Conservation (phyloP, 2,113 vertebrate species). For the Erythrolamprus reginae region DNA sequence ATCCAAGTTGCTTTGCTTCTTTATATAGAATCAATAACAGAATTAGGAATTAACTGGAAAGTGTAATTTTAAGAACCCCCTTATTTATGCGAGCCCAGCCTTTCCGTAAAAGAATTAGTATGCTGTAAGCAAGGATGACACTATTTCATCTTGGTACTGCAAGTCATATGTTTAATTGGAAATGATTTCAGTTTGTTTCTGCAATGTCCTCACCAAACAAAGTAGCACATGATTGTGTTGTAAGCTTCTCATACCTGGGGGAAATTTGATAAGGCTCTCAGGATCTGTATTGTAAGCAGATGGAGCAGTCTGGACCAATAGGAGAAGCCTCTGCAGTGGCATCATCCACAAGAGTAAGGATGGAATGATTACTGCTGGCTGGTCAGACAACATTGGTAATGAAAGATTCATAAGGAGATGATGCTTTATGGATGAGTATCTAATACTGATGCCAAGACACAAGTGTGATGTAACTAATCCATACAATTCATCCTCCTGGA, state of each 20-base stretch:
- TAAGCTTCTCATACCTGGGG: slow-evolving; percentile 55
- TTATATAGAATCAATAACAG: not conserved
- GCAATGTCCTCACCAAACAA: slow-evolving; percentile 63
- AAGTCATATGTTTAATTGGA: slow-evolving; percentile 62
- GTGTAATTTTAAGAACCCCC: not conserved
- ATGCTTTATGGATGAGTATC: slow-evolving; percentile 56
- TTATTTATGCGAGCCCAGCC: not conserved
- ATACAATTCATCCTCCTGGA: slow-evolving; percentile 55
- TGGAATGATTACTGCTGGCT: slow-evolving; percentile 52
- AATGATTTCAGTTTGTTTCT: slow-evolving; percentile 64
- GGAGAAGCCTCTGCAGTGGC: slow-evolving; percentile 53
- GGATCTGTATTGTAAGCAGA: slow-evolving; percentile 48
- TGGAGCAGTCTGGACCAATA: slow-evolving; percentile 71
- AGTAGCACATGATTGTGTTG: slow-evolving; percentile 67
- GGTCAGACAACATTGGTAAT: slow-evolving; percentile 63
- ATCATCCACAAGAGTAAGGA: slow-evolving; percentile 60
- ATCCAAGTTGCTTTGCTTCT: slow-evolving; percentile 1
- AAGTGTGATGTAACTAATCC: slow-evolving; percentile 62
- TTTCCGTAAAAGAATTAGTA: slow-evolving; percentile 52
- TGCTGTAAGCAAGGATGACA: slow-evolving; percentile 47
- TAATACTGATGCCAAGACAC: slow-evolving; percentile 57
- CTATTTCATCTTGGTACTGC: slow-evolving; percentile 47
- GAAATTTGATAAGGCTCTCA: slow-evolving; percentile 70
- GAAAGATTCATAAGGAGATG: slow-evolving; percentile 70
- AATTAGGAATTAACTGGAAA: slow-evolving; percentile 42